Evolutionary conservation across 2,888 invertebrate genomes (phyloP).

Genomic region (Leptopilina myrica): DNA sequence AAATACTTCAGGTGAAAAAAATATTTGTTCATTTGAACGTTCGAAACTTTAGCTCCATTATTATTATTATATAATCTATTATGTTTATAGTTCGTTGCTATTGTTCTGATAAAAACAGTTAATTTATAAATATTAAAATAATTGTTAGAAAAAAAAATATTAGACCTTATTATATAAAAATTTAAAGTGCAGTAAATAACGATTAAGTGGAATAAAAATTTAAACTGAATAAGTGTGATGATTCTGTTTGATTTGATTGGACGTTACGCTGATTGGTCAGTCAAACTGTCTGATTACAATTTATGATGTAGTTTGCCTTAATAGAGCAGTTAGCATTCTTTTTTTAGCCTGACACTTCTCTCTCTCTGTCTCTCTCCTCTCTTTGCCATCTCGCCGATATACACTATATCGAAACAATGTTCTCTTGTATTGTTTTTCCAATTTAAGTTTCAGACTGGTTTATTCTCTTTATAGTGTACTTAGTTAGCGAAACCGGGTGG

Average conservation of each 20-base stretch:
- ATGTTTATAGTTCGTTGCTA: too few relatives aligned
- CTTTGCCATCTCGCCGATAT: too few relatives aligned
- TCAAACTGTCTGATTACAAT: constrained; percentile 16
- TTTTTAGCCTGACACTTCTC: constrained; percentile 13
- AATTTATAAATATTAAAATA: too few relatives aligned
- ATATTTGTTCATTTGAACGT: too few relatives aligned
- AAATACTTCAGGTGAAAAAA: too few relatives aligned
- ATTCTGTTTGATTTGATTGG: constrained; percentile 3
- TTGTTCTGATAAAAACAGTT: too few relatives aligned
- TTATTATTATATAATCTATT: too few relatives aligned
- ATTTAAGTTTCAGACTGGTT: constrained; percentile 46
- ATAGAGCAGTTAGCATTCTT: constrained; percentile 20
- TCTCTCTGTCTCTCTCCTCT: too few relatives aligned
- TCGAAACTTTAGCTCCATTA: too few relatives aligned
- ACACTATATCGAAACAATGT: constrained; percentile 20
- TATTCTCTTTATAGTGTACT: constrained; percentile 53
- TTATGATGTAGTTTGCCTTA: constrained; percentile 11
- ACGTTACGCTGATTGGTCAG: constrained; percentile 14
- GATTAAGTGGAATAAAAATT: not conserved
- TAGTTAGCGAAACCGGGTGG: constrained; percentile 68
- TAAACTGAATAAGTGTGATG: constrained; percentile 6
- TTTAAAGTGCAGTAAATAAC: constrained; percentile 17
- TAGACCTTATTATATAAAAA: not conserved
- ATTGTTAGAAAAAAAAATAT: too few relatives aligned
- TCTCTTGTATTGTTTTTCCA: constrained; percentile 29